Conservation (phyloP, 2,113 vertebrate species). For the Pogona vitticeps region DNA sequence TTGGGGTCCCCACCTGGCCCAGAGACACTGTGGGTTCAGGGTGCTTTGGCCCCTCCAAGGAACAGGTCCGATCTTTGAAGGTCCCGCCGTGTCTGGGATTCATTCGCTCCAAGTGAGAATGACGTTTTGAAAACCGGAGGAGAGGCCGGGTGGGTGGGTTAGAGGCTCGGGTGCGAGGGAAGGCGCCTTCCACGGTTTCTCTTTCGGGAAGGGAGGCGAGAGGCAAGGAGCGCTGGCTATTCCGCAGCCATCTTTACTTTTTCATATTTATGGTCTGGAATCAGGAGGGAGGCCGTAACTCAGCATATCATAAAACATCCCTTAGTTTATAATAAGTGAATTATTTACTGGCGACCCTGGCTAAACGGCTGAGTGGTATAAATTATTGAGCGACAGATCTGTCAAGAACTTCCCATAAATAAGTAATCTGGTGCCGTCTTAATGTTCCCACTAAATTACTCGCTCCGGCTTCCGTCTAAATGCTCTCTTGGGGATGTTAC, state of each 20-base stretch:
- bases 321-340: constrained; percentile 69
- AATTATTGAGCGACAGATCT: constrained; percentile 75
- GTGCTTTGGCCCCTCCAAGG: too few relatives aligned
- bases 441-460: constrained; percentile 72
- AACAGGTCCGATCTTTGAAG: too few relatives aligned
- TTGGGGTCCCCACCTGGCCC: too few relatives aligned
- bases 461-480: constrained; percentile 56
- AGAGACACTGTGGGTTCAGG: too few relatives aligned
- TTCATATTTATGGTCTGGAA: background rate
- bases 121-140: too few relatives aligned
- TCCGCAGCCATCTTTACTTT: background rate
- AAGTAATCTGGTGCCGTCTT: constrained; percentile 65
- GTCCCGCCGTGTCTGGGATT: too few relatives aligned
- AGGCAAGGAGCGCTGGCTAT: background rate
- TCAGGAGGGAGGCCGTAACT: constrained; percentile 3
- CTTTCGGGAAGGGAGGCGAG: too few relatives aligned
- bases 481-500: constrained; percentile 55
- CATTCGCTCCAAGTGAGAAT: too few relatives aligned
- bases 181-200: too few relatives aligned
- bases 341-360: constrained; percentile 74
- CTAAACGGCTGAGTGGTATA: constrained; percentile 54
- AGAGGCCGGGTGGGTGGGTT: too few relatives aligned
- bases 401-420: constrained; percentile 73
- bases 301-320: constrained; percentile 51
- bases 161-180: too few relatives aligned